Conservation (phyloP, 2,113 vertebrate genomes). For the Hippocampus mohnikei region DNA sequence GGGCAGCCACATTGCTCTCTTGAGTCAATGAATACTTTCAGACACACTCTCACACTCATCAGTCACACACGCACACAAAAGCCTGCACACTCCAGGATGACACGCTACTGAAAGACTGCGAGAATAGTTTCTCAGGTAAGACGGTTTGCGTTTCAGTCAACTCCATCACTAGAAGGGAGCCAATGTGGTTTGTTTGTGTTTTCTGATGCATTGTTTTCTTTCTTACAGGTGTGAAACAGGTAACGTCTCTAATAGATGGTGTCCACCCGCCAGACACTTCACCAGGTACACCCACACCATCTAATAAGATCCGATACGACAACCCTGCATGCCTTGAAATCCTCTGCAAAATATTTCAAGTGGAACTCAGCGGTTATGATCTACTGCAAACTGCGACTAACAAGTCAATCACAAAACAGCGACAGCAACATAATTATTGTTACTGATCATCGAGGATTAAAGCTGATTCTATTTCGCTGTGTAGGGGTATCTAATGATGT, state of each 20-base stretch:
- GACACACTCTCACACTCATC: slow-evolving; percentile 58
- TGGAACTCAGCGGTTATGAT: no score
- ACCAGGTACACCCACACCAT: no score
- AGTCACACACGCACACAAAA: slow-evolving; percentile 32
- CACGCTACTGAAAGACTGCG: slow-evolving; percentile 57
- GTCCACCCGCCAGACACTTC: no score
- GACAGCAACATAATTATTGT: no score
- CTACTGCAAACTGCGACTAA: no score
- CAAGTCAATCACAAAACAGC: no score
- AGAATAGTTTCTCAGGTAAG: slow-evolving; percentile 60
- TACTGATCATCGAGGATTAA: no score
- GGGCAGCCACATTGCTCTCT: slow-evolving; percentile 67
- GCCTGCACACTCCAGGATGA: slow-evolving; percentile 64
- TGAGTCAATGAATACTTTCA: slow-evolving; percentile 58
- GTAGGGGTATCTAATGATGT: no score
- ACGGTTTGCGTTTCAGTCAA: background rate
- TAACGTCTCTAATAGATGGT: background rate
- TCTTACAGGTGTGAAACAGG: background rate
- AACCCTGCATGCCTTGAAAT: no score
- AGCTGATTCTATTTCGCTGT: no score
- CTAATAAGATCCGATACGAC: no score
- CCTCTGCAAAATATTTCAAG: no score
- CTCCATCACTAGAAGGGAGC: background rate
- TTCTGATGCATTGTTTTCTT: background rate
- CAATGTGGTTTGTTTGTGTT: background rate